Percentiles rank a stretch among this genome's conserved stretches.
Conservation (phyloP, 2,888 invertebrate genomes). For the Heteromyza rotundicornis region DNA sequence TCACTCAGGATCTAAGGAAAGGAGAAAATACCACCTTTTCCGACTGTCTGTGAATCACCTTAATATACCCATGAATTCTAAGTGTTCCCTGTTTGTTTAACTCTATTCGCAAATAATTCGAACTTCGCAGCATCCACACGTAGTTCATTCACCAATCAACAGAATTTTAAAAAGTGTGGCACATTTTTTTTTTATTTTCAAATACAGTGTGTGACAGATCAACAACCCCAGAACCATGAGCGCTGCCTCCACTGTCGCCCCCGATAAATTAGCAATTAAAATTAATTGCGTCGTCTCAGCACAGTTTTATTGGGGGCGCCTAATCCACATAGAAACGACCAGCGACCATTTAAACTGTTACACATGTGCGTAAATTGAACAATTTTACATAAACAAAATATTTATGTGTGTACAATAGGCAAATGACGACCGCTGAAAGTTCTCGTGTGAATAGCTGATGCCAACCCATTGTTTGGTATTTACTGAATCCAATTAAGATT, state of each 20-base stretch:
- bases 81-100: too few relatives aligned
- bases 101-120: too few relatives aligned
- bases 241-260: constrained; percentile 19
- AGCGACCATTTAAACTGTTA: constrained; percentile 1
- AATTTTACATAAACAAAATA: constrained; percentile 8
- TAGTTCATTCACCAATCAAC: too few relatives aligned
- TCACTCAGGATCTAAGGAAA: too few relatives aligned
- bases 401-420: not conserved
- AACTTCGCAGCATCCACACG: too few relatives aligned
- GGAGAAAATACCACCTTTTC: too few relatives aligned
- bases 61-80: too few relatives aligned
- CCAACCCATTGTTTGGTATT: too few relatives aligned
- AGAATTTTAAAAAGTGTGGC: too few relatives aligned
- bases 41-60: too few relatives aligned
- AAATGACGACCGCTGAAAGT: not conserved
- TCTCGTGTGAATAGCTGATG: too few relatives aligned
- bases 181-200: not conserved
- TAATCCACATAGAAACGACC: not conserved
- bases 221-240: constrained; percentile 29
- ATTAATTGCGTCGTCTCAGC: not conserved
- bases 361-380: constrained; percentile 18
- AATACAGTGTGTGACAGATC: not conserved
- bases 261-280: not conserved
- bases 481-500: too few relatives aligned
- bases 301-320: not conserved